Evolutionary conservation across 2,888 invertebrate genomes (phyloP), one percentile per base, ranked within the genome.

Genomic region (Leptinotarsa tumamoca): DNA sequence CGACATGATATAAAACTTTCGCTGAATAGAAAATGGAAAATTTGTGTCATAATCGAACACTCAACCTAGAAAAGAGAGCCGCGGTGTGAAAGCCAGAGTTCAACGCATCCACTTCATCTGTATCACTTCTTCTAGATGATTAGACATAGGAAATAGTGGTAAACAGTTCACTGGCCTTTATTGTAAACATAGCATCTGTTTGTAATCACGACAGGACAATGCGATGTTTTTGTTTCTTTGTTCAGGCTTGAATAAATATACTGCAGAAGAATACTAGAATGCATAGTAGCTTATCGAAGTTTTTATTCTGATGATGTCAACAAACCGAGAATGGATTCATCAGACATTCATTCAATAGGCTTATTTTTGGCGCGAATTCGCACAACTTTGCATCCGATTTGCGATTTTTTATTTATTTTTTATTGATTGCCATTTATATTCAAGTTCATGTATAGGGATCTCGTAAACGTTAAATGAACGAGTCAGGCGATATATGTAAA

Each of bases 161-260:
- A 61, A 70, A 70, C 58, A 68, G 75, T 69, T 68, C 75, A 56
- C 33, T 69, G 75, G 33, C 50, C 67, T 67, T 67, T 61, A 54
- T 69, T 72, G 75, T 75, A 75, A 75, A 75, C 75, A 75, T 72
- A 54, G 67, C 63, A 63, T 63, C 33, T 33, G 67, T 72, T 66
- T 67, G 66, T 73, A 68, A 73, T 73, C 73, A 21, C 49, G 67
- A 67, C 69, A 72, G 75, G 67, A 74, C 63, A 74, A 68, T 74
- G 68, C 70, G 43, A 56, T 68, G 56, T 74, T 74, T 68, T 71
- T 63, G 67, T 72, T 75, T 68, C 71, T 72, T 75, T 72, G 68
- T 75, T 70, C 58, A 61, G 49, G 70, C 70, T 70, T 70, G 70
- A 61, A 61, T 58, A 70, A 70, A 70, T 56, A 70, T 21, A 61